Conservation (phyloP, 2,113 vertebrate genomes). For the Ophthalmolycus amberensis region DNA sequence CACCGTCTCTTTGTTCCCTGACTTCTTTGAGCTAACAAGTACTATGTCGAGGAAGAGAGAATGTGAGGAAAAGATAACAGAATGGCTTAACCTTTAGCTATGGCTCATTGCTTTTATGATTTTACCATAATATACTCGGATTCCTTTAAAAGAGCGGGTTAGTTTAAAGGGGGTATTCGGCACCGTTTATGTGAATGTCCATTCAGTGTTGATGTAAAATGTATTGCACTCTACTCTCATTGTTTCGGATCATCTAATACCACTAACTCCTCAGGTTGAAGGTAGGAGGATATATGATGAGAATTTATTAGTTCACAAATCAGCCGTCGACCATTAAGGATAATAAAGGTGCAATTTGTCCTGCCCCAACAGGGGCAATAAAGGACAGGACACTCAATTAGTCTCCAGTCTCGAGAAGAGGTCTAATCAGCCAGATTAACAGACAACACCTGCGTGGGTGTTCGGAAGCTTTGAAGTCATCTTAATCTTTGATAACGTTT, state of each 20-base stretch:
- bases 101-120: not conserved
- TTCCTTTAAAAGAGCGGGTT: not conserved
- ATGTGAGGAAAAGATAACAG: conserved; percentile 44
- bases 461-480: not conserved
- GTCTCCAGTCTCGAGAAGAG: not conserved
- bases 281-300: not conserved
- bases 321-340: not conserved
- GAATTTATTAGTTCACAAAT: not conserved
- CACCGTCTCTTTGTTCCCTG: conserved; percentile 31
- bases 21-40: conserved; percentile 41
- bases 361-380: not conserved
- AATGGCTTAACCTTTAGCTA: conserved; percentile 33
- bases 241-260: not conserved
- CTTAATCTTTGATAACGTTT: not conserved
- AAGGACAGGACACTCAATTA: not conserved
- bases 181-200: not conserved
- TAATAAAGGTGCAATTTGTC: not conserved
- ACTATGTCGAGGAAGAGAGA: not conserved
- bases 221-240: not conserved
- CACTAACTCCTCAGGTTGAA: not conserved
- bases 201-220: not conserved
- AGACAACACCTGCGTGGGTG: not conserved
- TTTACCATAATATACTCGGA: not conserved
- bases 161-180: not conserved
- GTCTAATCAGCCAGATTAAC: not conserved